Conservation (phyloP, 2,113 vertebrate genomes). For the Saguinus midas region DNA sequence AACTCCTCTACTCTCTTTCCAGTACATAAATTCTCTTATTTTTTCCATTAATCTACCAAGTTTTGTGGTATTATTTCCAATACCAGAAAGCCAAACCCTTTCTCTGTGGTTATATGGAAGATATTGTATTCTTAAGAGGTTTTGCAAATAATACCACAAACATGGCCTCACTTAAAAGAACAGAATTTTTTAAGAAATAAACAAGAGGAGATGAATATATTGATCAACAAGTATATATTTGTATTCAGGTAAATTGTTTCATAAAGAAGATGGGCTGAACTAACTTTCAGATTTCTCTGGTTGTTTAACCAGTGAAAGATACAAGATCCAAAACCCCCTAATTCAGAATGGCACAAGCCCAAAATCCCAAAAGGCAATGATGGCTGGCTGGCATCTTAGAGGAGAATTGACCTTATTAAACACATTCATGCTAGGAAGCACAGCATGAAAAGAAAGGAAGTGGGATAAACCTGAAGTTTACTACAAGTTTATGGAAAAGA, state of each 20-base stretch:
- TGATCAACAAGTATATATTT: neutral
- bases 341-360: neutral
- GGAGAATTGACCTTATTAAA: constrained; percentile 36
- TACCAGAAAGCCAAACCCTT: constrained; percentile 49
- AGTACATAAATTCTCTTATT: constrained; percentile 40
- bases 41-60: constrained; percentile 52
- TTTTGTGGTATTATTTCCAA: constrained; percentile 42
- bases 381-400: neutral
- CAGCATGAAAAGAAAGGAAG: neutral
- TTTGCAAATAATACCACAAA: constrained; percentile 55
- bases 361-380: neutral
- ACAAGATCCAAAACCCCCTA: neutral
- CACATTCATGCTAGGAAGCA: neutral
- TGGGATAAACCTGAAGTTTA: neutral
- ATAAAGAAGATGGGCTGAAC: neutral
- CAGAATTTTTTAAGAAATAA: constrained; percentile 51
- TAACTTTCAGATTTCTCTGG: neutral
- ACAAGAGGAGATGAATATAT: neutral
- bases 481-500: constrained; percentile 28
- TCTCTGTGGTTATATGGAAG: constrained; percentile 44
- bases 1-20: neutral
- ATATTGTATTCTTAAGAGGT: constrained; percentile 28
- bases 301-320: neutral
- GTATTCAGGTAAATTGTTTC: constrained; percentile 13
- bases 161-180: constrained; percentile 19